Evolutionary conservation across 1,140 invertebrate genomes (phyloP), one percentile per base, ranked within the genome.

Genomic region (Drosophila lowei): DNA sequence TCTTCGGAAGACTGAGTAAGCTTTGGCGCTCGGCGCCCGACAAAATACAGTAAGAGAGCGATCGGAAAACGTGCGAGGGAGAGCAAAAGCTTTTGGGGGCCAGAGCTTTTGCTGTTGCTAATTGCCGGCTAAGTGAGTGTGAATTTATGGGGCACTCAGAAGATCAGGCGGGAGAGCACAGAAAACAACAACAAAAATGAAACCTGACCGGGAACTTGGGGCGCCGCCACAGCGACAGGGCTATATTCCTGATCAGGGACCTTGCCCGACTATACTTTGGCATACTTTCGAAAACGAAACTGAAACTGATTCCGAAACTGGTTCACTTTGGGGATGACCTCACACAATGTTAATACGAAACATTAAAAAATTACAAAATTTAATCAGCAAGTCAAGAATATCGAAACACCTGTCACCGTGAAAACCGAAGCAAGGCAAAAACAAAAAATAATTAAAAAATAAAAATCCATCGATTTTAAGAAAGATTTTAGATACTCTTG

Each of bases 301-400:
- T 13, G 34, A 38, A 38, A 38, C 34, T 11, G 34, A 38, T 38
- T 50, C 3, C 28, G 25, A 54, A 86, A 84, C 80, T 84, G 47
- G 80, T 74, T 84, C 57, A 76, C 83, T 84, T 84, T 80, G 80
- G 64, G 49, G 55, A 21, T 57, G 81, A 79, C 80, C 81, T 86
- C 68, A 77, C 53, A 58, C 48, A 50, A 55, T 38, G 65, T 77
- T 62, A 64, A 67, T 61, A 70, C 8, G 30, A 66, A 65, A 34
- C 28, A 28, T 44, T 58, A 41, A 28, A 47, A 44, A 55, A 67
- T 53, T 53, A 41, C 15, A 23, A 25, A 46, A 41, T 54, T 58
- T 64, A 77, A 58, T 81, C 59, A 81, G 18, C 59, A 56, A 43
- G 49, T 42, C 48, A 41, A 57, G 56, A 73, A 62, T 59, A 23